Percentiles rank a stretch among this genome's conserved stretches.
Evolutionary conservation across 2,888 invertebrate genomes (phyloP).

Genomic region (Agonopterix heracliana): DNA sequence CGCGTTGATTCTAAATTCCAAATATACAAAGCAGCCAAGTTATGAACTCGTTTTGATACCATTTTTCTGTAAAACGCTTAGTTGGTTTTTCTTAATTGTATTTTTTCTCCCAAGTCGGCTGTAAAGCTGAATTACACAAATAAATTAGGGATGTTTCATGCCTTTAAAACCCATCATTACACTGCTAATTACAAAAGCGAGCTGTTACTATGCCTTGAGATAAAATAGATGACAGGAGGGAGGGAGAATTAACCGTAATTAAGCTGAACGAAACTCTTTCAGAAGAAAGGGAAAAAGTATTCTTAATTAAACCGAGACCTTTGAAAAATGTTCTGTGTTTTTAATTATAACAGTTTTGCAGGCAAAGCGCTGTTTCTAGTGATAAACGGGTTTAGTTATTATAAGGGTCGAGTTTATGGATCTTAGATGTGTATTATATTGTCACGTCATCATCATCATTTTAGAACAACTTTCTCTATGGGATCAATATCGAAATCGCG

Average conservation of each 20-base stretch:
- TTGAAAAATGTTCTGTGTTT: conserved; percentile 52
- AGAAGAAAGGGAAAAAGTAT: conserved; percentile 45
- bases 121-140: conserved; percentile 16
- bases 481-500: too few species aligned
- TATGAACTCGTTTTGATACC: not conserved
- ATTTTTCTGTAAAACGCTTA: not conserved
- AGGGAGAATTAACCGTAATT: conserved; percentile 54
- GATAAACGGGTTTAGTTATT: too few species aligned
- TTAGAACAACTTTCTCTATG: too few species aligned
- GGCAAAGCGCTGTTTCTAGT: conserved; percentile 19
- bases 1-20: too few species aligned
- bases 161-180: conserved; percentile 35
- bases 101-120: conserved; percentile 14
- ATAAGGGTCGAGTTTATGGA: too few species aligned
- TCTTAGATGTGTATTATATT: too few species aligned
- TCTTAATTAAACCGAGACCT: conserved; percentile 57
- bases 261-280: conserved; percentile 53
- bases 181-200: conserved; percentile 39
- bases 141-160: conserved; percentile 27
- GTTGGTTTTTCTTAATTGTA: conserved; percentile 5
- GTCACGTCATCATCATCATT: too few species aligned
- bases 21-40: too few species aligned
- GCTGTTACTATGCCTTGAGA: conserved; percentile 34
- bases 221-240: conserved; percentile 46
- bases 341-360: conserved; percentile 48